Evolutionary conservation across 1,140 invertebrate species (phyloP).

Genomic region (Belonocnema kinseyi): DNA sequence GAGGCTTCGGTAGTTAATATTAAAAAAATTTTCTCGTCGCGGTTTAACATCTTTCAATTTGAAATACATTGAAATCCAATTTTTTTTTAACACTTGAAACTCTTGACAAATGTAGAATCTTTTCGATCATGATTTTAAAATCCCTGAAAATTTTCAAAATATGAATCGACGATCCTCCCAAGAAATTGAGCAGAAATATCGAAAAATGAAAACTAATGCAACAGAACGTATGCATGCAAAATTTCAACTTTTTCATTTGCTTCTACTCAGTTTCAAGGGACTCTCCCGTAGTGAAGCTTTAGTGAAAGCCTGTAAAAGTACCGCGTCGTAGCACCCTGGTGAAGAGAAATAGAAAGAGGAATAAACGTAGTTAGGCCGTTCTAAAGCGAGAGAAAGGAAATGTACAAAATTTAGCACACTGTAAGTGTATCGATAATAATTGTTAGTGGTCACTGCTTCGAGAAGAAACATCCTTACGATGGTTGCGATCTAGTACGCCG

Average conservation of each 20-base stretch:
- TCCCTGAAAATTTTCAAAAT: neutral
- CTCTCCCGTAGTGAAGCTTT: conserved; percentile 21
- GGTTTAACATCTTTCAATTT: neutral
- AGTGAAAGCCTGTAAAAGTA: conserved; percentile 22
- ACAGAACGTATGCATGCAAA: neutral
- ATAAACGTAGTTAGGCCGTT: conserved; percentile 40
- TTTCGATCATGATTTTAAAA: neutral
- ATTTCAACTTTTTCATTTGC: neutral
- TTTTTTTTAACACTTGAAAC: neutral
- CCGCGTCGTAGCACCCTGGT: conserved; percentile 25
- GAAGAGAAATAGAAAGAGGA: conserved; percentile 1
- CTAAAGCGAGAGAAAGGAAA: conserved; percentile 42
- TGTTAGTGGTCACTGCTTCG: conserved; percentile 62
- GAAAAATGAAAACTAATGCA: neutral
- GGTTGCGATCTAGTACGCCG: conserved; percentile 74
- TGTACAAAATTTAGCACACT: conserved; percentile 59
- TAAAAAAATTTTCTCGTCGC: neutral
- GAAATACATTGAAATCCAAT: neutral
- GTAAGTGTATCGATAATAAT: conserved; percentile 49
- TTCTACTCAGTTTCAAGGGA: neutral
- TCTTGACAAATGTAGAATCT: neutral
- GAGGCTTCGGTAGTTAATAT: neutral
- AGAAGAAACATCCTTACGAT: conserved; percentile 60
- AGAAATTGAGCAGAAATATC: conserved; percentile 7
- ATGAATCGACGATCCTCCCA: neutral